Base-by-base conservation (phyloP, 2,888 invertebrate species). In the Tholera decimalis region DNA sequence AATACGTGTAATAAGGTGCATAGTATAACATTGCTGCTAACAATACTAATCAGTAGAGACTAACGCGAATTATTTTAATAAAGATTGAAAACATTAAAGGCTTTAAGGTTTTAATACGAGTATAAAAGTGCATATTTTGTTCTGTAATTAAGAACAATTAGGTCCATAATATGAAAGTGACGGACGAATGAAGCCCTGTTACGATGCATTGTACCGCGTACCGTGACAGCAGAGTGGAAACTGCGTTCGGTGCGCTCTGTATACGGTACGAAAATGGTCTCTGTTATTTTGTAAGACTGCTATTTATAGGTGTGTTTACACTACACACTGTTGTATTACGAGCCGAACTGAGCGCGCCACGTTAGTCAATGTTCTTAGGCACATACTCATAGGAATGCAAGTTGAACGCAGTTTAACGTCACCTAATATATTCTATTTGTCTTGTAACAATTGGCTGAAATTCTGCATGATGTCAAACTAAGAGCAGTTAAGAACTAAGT, bases 251-350 rank as follows among this genome's bases (percentile, higher is more conserved):
- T 24, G 47, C 50, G 60, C 61, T 64, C 72, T 70, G 69, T 72
- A 62, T 54, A 55, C 71, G 75, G 81, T 67, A 83, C 83, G 76
- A 83, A 83, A 85, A 80, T 80, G 83, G 73, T 78, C 69, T 79
- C 79, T 86, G 84, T 83, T 86, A 87, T 87, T 88, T 88, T 85
- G 84, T 85, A 79, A 83, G 79, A 57, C 72, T 57, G 83, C 84
- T 91, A 91, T 90, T 88, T 86, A 86, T 88, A 90, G 84, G 65
- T 80, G 71, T 88, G 88, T 90, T 89, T 88, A 89, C 83, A 83
- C 80, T 86, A 85, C 79, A 81, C 76, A 73, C 77, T 83, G 77
- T 80, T 80, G 82, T 78, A 66, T 44, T 78, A 83, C 73, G 76
- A 80, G 79, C 79, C 73, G 75, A 80, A 79, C 80, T 26, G 71